Evolutionary conservation across 2,797 vertebrate species (phyloP).

Genomic region (Synanceia verrucosa): DNA sequence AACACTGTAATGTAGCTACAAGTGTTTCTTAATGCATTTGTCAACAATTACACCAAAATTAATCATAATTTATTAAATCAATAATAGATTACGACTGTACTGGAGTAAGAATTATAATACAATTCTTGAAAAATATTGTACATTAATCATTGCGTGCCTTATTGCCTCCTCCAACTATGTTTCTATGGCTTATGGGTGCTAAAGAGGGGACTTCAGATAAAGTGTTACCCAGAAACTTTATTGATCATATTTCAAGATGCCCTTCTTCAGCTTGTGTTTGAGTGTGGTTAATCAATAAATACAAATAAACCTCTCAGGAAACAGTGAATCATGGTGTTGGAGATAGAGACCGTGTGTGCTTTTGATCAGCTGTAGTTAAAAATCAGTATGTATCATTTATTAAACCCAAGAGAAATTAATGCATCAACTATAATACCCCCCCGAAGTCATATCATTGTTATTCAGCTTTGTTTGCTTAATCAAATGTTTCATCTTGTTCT

Average conservation of each 20-base stretch:
- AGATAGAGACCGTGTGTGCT: neutral
- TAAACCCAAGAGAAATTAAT: neutral
- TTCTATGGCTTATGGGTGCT: no score
- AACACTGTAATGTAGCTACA: neutral
- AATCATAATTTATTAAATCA: neutral
- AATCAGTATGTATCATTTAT: neutral
- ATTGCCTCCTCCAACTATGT: neutral
- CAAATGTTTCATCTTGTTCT: neutral
- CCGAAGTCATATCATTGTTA: neutral
- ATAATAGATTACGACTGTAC: neutral
- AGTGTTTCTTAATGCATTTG: neutral
- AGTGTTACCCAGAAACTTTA: neutral
- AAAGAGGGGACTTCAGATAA: neutral
- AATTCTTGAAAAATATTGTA: neutral
- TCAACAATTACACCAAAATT: neutral
- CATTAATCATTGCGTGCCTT: neutral
- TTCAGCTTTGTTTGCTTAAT: neutral
- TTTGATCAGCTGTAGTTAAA: neutral
- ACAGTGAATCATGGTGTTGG: neutral
- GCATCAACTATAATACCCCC: neutral
- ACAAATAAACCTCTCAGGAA: neutral
- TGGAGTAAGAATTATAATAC: neutral
- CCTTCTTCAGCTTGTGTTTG: no score
- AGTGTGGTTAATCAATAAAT: neutral
- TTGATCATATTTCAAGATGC: neutral